Base-by-base conservation (phyloP, 2,888 invertebrate species). In the Spodoptera exigua region DNA sequence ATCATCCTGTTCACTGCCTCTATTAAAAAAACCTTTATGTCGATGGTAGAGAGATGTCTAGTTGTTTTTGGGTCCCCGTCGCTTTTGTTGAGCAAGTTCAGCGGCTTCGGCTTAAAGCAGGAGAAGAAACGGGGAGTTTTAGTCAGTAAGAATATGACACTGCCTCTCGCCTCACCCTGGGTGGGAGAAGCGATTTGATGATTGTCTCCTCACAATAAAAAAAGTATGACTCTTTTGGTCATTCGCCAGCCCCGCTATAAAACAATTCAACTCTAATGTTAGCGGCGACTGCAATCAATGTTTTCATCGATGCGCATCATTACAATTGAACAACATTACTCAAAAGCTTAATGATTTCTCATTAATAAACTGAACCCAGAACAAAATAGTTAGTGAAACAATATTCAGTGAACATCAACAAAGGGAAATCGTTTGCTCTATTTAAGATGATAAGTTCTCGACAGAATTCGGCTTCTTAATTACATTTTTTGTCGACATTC, bases 401-500 rank as follows among this genome's bases (percentile, higher is more conserved):
- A 49, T 49, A 49, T 51, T 21, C 51, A 54, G 16, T 58, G 40
- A 61, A 55, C 58, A 40, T 53, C 51, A 45, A 46, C 52, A 48
- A 57, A 46, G 64, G 57, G 64, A 63, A 63, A 63, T 64, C 56
- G 56, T 43, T 47, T 39, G 41, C 51, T 47, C 41, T 56, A 51
- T 59, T 52, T 54, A 54, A 56, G 48, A 59, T 60, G 51, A 67
- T 62, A 54, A 68, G 57, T 59, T 56, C 36, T 44, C 43, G 61
- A 41, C 63, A 60, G 64, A 64, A 62, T 55, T 58, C 46, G 49
- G 55, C 53, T 63, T 44, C 63, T 65, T 74, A 70, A 76, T 74
- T 61, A 59, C 34, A 62, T 52, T 68, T 76, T 77, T 77, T 70
- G 59, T 69, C 54, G 56, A 59, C 54, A 62, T 74, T 68, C 61